phyloP scores from a whole-genome alignment of 92 coral and sea anemone genomes.

The Plumapathes pennacea region DNA sequence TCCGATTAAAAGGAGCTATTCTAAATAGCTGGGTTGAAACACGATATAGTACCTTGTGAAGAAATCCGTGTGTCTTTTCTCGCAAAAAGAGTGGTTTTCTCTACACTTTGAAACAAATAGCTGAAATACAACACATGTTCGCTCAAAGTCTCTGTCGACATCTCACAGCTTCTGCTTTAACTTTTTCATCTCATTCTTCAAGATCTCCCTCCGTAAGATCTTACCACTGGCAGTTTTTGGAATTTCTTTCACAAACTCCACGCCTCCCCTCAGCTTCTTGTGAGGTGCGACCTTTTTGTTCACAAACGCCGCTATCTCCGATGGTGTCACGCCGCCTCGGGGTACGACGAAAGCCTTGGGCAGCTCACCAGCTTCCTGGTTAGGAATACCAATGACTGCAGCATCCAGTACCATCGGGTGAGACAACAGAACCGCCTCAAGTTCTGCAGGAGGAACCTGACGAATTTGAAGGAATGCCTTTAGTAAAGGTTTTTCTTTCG shows the following conservation, averaged over 20 bases:
- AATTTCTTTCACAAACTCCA: constrained; percentile 62
- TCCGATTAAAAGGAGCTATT: too few relatives aligned
- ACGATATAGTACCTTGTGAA: too few relatives aligned
- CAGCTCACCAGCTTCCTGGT: constrained; percentile 66
- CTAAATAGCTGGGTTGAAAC: too few relatives aligned
- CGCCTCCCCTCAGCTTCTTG: constrained; percentile 76
- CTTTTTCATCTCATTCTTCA: too few relatives aligned
- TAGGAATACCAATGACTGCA: constrained; percentile 74
- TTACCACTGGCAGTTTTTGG: constrained; percentile 71
- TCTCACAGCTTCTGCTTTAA: too few relatives aligned
- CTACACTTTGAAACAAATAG: too few relatives aligned
- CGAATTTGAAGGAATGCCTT: too few relatives aligned
- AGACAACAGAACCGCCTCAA: constrained; percentile 61
- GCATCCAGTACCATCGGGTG: constrained; percentile 66
- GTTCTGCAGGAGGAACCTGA: constrained; percentile 81
- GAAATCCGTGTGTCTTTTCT: too few relatives aligned
- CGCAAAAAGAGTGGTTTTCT: too few relatives aligned
- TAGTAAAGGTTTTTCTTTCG: too few relatives aligned
- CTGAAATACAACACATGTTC: too few relatives aligned
- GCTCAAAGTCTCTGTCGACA: too few relatives aligned
- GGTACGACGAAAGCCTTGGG: constrained; percentile 73
- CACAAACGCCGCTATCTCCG: constrained; percentile 48
- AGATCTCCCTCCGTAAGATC: constrained; percentile 72
- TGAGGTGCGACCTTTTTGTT: constrained; percentile 56
- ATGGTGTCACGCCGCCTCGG: constrained; percentile 40